Base-by-base conservation (phyloP, 1,140 invertebrate species). In the Drosophila murphyi region DNA sequence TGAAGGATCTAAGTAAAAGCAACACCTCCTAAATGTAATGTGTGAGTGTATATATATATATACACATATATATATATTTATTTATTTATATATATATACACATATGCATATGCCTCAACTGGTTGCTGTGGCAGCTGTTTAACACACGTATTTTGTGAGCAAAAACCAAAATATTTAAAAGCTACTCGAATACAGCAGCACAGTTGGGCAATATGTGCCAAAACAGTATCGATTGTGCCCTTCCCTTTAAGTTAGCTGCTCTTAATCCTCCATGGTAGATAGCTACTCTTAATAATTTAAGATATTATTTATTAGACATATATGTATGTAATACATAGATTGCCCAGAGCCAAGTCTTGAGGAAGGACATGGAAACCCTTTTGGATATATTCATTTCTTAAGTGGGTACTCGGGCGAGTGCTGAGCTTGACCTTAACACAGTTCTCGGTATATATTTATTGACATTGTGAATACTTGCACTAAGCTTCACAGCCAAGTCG, bases 121-220 rank as follows among this genome's bases (percentile, higher is more conserved):
- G 77, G 74, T 80, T 78, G 79, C 79, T 67, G 20, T n/a, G 8
- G 52, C 34, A 45, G 63, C 20, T 31, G 28, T 29, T 35, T 39
- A 59, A 41, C 34, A 34, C 34, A 4, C 34, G 0, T 34, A 0
- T 34, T 34, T 34, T 34, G 39, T 43, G 3, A n/a, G 10, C 4
- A n/a, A 43, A 43, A 43, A 0, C 39, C n/a, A n/a, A 43, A 8
- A 43, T 43, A 43, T 7, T 12, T 32, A 35, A 35, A 52, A 52
- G 32, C 29, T 52, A 8, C 5, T 32, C 32, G 5, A 43, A 7
- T 43, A n/a, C n/a, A n/a, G n/a, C 10, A 20, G 20, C 20, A 20
- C 20, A 1, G 20, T 20, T 20, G 20, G 20, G 20, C 20, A 20
- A 20, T 20, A 20, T 20, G 20, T 20, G 20, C 20, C 20, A 20